Evolutionary conservation across 2,888 invertebrate species (phyloP).

Genomic region (Thelaira solivaga): DNA sequence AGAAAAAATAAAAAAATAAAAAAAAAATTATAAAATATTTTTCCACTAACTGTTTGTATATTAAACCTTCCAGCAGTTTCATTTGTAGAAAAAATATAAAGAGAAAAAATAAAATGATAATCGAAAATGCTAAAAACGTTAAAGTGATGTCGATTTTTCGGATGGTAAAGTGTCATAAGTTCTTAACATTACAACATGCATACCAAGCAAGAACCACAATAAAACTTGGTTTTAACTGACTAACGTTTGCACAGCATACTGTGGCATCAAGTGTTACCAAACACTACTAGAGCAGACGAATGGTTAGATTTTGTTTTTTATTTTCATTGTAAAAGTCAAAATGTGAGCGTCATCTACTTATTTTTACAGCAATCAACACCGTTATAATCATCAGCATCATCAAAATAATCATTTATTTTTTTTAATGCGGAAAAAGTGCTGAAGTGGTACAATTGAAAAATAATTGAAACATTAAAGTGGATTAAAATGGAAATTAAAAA

Average conservation of each 20-base stretch:
- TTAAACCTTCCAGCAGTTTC: constrained; percentile 42
- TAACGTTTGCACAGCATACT: background rate
- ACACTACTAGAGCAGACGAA: background rate
- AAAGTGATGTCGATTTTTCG: constrained; percentile 51
- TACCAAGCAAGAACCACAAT: constrained; percentile 30
- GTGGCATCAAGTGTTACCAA: constrained; percentile 15
- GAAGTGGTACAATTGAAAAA: background rate
- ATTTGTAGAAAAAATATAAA: too few relatives aligned
- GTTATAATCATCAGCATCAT: constrained; percentile 27
- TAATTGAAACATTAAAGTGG: background rate
- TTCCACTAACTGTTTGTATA: constrained; percentile 11
- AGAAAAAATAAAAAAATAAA: constrained; percentile 13
- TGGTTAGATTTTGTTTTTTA: background rate
- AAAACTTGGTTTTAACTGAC: background rate
- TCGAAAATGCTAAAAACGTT: constrained; percentile 59
- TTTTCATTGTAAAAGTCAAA: background rate
- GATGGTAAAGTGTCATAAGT: constrained; percentile 47
- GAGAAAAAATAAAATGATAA: constrained; percentile 39
- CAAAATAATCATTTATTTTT: constrained; percentile 4
- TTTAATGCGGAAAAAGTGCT: background rate
- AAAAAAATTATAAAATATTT: background rate
- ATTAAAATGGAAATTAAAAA: background rate
- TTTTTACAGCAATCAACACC: constrained; percentile 36
- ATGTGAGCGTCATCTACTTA: constrained; percentile 13
- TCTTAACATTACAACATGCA: constrained; percentile 39